Evolutionary conservation across 2,113 vertebrate genomes (phyloP).

Genomic region (Eudyptes chrysolophus): DNA sequence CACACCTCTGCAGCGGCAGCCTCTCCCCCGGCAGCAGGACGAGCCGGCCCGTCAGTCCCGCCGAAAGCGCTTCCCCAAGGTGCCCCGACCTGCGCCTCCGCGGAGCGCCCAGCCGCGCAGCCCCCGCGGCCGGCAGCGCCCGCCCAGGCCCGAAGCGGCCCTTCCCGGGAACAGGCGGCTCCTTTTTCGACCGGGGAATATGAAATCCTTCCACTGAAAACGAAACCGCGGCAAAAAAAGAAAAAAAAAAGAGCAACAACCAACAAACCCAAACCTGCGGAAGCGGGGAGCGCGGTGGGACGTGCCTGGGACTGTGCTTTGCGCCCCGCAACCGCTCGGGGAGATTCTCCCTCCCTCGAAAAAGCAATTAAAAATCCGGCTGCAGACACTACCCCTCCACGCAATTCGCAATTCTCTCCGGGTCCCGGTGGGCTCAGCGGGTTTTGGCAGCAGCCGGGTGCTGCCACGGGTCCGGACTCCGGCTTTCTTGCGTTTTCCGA

Average conservation of each 20-base stretch:
- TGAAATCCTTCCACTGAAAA: neutral
- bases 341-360: neutral
- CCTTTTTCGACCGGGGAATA: neutral
- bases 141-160: neutral
- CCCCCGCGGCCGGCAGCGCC: neutral
- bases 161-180: neutral
- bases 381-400: neutral
- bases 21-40: neutral
- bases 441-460: constrained; percentile 5
- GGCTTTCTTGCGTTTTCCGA: constrained; percentile 2
- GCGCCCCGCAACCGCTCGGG: neutral
- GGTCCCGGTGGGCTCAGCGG: neutral
- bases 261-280: neutral
- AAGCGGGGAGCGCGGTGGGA: neutral
- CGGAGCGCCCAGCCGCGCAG: neutral
- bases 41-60: neutral
- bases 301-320: neutral
- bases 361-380: neutral
- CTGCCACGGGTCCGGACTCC: constrained; percentile 23
- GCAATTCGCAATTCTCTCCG: neutral
- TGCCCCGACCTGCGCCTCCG: neutral
- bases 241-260: too few relatives aligned
- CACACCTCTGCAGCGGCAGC: neutral
- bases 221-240: neutral
- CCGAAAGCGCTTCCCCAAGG: neutral